Evolutionary conservation across 2,888 invertebrate genomes (phyloP).

Genomic region (Xanthia icteritia): DNA sequence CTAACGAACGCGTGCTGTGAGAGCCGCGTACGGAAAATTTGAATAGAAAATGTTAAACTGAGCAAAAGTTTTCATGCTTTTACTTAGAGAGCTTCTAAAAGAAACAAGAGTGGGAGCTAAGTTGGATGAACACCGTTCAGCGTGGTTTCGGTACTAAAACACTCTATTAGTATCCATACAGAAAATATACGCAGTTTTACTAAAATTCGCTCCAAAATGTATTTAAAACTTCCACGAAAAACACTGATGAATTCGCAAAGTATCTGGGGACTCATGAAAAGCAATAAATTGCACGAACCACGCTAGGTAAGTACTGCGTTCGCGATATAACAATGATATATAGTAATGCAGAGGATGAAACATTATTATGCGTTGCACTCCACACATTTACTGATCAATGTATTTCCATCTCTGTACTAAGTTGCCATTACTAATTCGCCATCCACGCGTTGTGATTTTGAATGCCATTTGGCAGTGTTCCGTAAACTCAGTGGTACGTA

Average conservation of each 20-base stretch:
- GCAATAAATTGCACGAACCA: constrained; percentile 56
- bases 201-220: neutral
- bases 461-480: neutral
- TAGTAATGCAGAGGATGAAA: constrained; percentile 53
- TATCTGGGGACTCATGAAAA: constrained; percentile 53
- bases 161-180: neutral
- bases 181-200: neutral
- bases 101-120: constrained; percentile 57
- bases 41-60: constrained; percentile 81
- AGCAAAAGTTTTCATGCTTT: constrained; percentile 72
- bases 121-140: constrained; percentile 41
- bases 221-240: constrained; percentile 32
- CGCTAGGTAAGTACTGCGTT: constrained; percentile 51
- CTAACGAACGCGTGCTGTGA: constrained; percentile 86
- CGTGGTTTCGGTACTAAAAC: constrained; percentile 7
- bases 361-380: constrained; percentile 55
- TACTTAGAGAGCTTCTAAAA: constrained; percentile 70
- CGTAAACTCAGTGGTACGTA: neutral
- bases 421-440: constrained; percentile 30
- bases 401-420: constrained; percentile 46
- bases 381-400: constrained; percentile 59
- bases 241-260: constrained; percentile 51
- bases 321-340: constrained; percentile 55
- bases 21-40: constrained; percentile 80
- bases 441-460: neutral